Percentiles rank a stretch among this genome's conserved stretches.
These are phyloP conservation scores for Sakesphorus luctuosus DNA, from an alignment of 2,113 vertebrate species.

Conservation along the genomic window DNA sequence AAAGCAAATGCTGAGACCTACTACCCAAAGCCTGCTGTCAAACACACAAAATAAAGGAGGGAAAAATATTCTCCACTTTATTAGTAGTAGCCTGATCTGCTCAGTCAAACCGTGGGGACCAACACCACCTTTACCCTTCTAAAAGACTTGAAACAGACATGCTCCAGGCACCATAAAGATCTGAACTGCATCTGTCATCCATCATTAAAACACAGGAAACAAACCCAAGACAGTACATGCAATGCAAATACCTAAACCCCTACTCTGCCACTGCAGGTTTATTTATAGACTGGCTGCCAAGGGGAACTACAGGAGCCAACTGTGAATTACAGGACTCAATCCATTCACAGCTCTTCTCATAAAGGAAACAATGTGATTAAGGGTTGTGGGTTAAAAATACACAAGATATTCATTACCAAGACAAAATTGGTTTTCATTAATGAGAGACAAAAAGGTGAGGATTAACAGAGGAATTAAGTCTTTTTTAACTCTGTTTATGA, in stretches of 20 bases:
- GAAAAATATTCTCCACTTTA: background rate
- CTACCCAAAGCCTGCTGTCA: background rate
- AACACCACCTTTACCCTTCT: background rate
- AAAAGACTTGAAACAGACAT: background rate
- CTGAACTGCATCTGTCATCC: background rate
- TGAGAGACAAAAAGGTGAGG: background rate
- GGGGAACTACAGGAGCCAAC: background rate
- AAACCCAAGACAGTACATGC: background rate
- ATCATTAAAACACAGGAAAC: slow-evolving; percentile 9
- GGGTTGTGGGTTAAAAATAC: slow-evolving; percentile 19
- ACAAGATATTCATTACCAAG: slow-evolving; percentile 19
- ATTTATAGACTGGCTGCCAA: slow-evolving; percentile 25
- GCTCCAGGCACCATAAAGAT: background rate
- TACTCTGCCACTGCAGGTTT: background rate
- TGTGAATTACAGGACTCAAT: background rate
- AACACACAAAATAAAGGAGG: background rate
- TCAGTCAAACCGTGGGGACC: background rate
- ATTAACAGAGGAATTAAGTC: slow-evolving; percentile 15
- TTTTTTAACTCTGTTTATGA: background rate
- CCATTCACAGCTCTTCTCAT: slow-evolving; percentile 26
- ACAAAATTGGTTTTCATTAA: slow-evolving; percentile 4
- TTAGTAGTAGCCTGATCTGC: background rate
- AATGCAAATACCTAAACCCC: slow-evolving; percentile 4
- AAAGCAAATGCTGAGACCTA: background rate
- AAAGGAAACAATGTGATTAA: slow-evolving; percentile 39